Base-by-base conservation (phyloP, 2,113 vertebrate species). In the Oreochromis tanganicae region DNA sequence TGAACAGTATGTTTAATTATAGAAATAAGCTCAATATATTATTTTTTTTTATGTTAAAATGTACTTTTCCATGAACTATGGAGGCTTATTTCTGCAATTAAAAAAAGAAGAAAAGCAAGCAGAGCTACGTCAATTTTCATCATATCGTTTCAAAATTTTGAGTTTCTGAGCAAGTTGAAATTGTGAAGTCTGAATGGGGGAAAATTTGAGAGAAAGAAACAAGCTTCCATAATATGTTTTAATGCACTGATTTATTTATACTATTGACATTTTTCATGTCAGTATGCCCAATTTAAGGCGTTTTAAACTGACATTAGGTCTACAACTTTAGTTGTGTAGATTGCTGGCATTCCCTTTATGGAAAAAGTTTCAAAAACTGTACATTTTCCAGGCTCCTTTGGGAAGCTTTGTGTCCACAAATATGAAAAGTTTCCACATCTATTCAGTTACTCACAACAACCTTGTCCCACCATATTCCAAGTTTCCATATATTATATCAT, bases 181-280 rank as follows among this genome's bases (percentile, higher is more conserved):
- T 38, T 66, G n/a, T 66, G 34, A 66, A 66, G 34, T 66, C 6
- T 0, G 2, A 66, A 66, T 66, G 6, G 11, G 19, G 34, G 34
- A 1, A 17, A 68, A 2, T 27, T 1, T 48, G 13, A 73, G 21
- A 6, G 21, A 41, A 21, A 71, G 12, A 48, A 75, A 48, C 21
- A 75, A 75, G 41, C 68, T 75, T 75, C 2, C 41, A 75, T 48
- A 7, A 75, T 75, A 19, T 10, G 41, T 27, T 50, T 78, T 50
- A 78, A 78, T 52, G 27, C 16, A 32, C 16, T 50, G 24, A 50
- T 52, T 78, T 78, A 52, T 13, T 52, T 9, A 78, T 50, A 34
- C 68, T 78, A 52, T 78, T 13, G 29, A 19, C 34, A 52, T 34
- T 78, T 78, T 78, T 29, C 9, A 78, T 50, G 17, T n/a, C 73